Percentiles rank a stretch among this genome's conserved stretches.
These are phyloP conservation scores for Chaitophorus viminalis DNA, from an alignment of 2,888 invertebrate genomes.

Conservation along the genomic window DNA sequence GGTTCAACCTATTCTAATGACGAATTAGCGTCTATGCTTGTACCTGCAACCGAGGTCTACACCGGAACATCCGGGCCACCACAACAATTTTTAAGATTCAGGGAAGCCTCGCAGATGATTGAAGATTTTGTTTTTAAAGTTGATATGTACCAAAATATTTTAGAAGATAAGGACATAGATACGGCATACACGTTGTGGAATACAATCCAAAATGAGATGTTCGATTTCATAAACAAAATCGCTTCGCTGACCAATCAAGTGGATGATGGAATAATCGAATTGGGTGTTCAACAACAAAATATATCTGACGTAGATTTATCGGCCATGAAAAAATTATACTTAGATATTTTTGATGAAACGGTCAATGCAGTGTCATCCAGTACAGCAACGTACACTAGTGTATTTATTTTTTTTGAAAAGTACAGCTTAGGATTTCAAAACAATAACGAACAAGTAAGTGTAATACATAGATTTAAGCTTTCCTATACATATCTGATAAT, in stretches of 20 bases:
- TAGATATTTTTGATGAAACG: not conserved
- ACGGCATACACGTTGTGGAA: not conserved
- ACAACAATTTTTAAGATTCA: conserved; percentile 9
- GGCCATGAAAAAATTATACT: not conserved
- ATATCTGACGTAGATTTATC: not conserved
- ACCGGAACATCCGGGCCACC: no score
- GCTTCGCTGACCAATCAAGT: not conserved
- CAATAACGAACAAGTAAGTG: conserved; percentile 1
- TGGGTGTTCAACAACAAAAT: not conserved
- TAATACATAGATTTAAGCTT: not conserved
- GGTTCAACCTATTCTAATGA: not conserved
- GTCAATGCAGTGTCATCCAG: not conserved
- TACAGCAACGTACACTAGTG: not conserved
- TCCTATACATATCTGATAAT: no score
- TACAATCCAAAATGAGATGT: not conserved
- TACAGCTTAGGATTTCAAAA: not conserved
- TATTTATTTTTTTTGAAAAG: conserved; percentile 1
- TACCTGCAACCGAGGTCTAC: not conserved
- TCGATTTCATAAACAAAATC: not conserved
- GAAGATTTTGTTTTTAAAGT: conserved; percentile 19
- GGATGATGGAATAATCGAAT: not conserved
- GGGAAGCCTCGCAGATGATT: not conserved
- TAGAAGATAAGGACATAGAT: not conserved
- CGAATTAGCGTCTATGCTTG: not conserved
- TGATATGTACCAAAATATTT: not conserved